A percentile compares a stretch with the other conserved stretches of the same genome.
phyloP scores from a whole-genome alignment of 2,113 vertebrate species.

The Aphelocoma coerulescens region DNA sequence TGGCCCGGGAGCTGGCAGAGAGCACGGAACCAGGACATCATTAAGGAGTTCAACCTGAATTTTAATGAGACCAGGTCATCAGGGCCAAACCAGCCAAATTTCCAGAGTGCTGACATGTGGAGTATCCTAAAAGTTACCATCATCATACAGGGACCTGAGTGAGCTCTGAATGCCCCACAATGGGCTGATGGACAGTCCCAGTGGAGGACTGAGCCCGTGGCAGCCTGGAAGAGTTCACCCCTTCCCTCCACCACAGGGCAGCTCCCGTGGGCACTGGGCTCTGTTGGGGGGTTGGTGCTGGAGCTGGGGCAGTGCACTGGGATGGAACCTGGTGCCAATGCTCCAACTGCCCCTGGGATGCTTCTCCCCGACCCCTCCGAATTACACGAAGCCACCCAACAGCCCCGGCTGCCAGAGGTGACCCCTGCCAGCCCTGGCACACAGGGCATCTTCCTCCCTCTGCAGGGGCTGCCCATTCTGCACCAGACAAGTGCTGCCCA shows the following conservation, averaged over 20 bases:
- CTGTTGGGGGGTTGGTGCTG: not conserved
- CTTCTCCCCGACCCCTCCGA: fast-evolving
- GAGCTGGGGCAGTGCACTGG: not conserved
- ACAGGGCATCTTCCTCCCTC: not conserved
- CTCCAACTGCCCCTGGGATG: not conserved
- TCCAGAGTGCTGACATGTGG: fast-evolving
- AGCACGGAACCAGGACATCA: not conserved
- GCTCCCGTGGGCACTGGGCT: not conserved
- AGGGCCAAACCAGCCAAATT: not conserved
- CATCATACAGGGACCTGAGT: not conserved
- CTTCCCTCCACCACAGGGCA: not conserved
- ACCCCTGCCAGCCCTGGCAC: not conserved
- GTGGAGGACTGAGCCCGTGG: fast-evolving
- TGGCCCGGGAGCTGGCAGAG: not conserved
- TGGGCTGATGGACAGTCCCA: fast-evolving
- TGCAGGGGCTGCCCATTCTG: fast-evolving
- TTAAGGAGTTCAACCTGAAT: not conserved
- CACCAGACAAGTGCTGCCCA: not conserved
- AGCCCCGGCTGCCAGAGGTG: not conserved
- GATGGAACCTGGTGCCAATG: fast-evolving
- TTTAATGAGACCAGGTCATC: not conserved
- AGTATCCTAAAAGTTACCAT: fast-evolving
- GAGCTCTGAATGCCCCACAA: not conserved
- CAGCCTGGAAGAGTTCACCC: not conserved
- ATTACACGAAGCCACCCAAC: not conserved